Base-by-base conservation (phyloP, 1,140 invertebrate species). In the Zophobas morio region DNA sequence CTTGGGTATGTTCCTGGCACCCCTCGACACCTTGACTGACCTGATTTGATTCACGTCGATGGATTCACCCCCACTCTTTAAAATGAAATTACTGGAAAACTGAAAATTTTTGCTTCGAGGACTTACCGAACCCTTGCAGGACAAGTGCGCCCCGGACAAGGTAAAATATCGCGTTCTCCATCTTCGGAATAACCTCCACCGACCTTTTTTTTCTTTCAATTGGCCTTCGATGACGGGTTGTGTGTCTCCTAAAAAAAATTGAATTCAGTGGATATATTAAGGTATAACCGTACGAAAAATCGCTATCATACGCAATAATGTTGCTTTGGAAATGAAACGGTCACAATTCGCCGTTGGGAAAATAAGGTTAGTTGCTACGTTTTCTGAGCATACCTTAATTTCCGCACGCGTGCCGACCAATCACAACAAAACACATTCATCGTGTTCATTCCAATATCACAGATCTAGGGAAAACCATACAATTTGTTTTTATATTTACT, bases 161-260 rank as follows among this genome's bases (percentile, higher is more conserved):
- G 96, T 98, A 86, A 98, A 98, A 88, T 98, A 97, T 78, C 96
- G 87, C 3, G 96, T 98, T 76, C 96, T 91, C 96, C 96, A 98
- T 76, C 96, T 87, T 71, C 94, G 90, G 86, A 98, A 96, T 66
- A 98, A 89, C 82, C 94, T 91, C 96, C 96, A 98, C 84, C 94
- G 91, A 8, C 96, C 96, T 87, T 96, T 97, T 88, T 98, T 98
- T 88, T 98, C 96, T 88, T 98, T 98, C 20, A 98, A 87, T 85
- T 96, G 95, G 0, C 96, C 97, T 89, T 98, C 92, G 75, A 96
- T 94, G 74, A 95, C 93, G 56, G 94, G 94, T 84, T 91, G 89
- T 51, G 91, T 90, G 82, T 92, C 90, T 6, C 90, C 85, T 84
- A 73, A 47, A 56, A 46, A 37, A 32, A 6, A 32, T 54, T 20